A percentile compares a stretch with the other conserved stretches of the same genome.
These are phyloP conservation scores for Burhinus oedicnemus DNA, from an alignment of 2,113 vertebrate species.

Conservation along the genomic window DNA sequence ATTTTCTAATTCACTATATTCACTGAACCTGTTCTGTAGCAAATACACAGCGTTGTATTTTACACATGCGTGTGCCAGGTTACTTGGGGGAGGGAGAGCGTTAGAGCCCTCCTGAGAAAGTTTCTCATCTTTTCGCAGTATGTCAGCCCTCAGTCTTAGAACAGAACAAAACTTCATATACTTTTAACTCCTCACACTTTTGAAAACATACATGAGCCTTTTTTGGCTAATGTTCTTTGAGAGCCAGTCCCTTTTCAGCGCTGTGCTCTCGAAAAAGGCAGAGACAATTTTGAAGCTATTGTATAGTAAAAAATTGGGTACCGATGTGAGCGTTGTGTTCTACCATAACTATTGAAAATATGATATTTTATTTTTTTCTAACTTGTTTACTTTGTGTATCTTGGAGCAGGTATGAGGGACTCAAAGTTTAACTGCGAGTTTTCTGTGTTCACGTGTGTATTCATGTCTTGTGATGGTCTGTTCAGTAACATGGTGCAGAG, in stretches of 20 bases:
- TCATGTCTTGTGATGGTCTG: not conserved
- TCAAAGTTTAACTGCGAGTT: not conserved
- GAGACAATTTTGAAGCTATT: not conserved
- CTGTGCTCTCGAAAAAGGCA: not conserved
- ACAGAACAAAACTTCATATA: not conserved
- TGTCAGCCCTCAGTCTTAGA: not conserved
- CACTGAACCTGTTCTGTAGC: not conserved
- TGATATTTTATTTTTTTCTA: not conserved
- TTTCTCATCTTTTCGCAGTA: not conserved
- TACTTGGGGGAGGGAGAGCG: not conserved
- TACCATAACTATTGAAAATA: not conserved
- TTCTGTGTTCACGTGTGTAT: rapidly evolving
- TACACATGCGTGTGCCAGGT: rapidly evolving
- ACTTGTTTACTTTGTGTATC: not conserved
- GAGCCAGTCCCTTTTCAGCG: not conserved
- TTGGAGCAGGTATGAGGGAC: not conserved
- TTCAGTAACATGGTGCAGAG: rapidly evolving
- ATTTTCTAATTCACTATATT: rapidly evolving
- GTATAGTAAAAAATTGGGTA: not conserved
- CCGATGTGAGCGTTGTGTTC: not conserved
- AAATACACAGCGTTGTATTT: not conserved
- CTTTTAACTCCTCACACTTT: not conserved
- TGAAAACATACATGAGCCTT: not conserved
- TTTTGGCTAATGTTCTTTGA: not conserved
- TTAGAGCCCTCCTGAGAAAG: not conserved